Base-by-base conservation (phyloP, 2,888 invertebrate species). In the Microdon myrmicae region DNA sequence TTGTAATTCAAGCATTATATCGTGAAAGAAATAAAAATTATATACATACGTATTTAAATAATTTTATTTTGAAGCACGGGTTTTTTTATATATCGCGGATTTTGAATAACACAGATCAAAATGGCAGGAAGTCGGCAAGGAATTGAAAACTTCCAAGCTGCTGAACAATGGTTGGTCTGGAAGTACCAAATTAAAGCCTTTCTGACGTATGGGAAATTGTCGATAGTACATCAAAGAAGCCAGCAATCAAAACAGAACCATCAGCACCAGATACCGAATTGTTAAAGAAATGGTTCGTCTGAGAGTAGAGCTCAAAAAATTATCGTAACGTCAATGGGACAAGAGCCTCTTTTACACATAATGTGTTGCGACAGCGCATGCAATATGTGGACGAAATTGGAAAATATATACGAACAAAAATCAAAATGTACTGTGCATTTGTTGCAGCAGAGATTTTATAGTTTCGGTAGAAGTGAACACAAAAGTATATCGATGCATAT, bases 391-490 rank as follows among this genome's bases (percentile, higher is more conserved):
- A 32, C 25, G 2, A 53, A 55, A 17, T 26, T 68, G 7, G 47
- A 67, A 25, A 68, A 48, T 13, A 47, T 76, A 0, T 76, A 72
- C 48, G 75, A 77, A 38, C 73, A 74, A 48, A 75, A 73, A 49
- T 69, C 72, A 0, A 72, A 72, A 22, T 73, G 73, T 1, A 72
- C 67, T 10, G 59, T 74, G 2, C 73, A 75, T 68, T 68, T 74
- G 6, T 23, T 75, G 2, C 76, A 75, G 23, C 73, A 75, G 28
- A 45, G 71, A 20, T 69, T 69, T n/a, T 8, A 68, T 31, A 9
- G 38, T 8, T 68, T 60, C 37, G 31, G 48, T 26, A 69, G 60
- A 28, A 39, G 48, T 16, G 39, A 54, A 31, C 49, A 59, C 17
- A 69, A 68, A 17, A 43, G 35, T n/a, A 60, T 70, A 22, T 47